Percentiles rank a stretch among this genome's conserved stretches.
Conservation (phyloP, 37 sponge, comb jelly and placozoan species). For the Beroe forskalii region DNA sequence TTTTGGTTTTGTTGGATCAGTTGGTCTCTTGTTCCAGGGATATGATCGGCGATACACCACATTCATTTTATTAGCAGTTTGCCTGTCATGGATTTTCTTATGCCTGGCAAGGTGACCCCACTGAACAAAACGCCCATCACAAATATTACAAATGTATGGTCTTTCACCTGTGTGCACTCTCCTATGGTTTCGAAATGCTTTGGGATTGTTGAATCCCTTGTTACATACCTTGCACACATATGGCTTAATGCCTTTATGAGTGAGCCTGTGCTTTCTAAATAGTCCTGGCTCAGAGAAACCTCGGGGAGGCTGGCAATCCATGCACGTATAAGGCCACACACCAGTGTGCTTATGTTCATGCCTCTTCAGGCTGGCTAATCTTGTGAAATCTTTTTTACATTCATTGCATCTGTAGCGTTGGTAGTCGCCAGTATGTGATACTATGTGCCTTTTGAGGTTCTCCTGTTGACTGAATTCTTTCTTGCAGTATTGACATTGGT, state of each 20-base stretch:
- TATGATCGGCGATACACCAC: background rate
- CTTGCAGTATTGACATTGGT: slow-evolving; percentile 4
- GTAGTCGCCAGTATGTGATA: slow-evolving; percentile 13
- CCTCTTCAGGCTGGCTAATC: background rate
- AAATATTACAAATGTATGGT: slow-evolving; percentile 16
- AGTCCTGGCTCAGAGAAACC: slow-evolving; percentile 54
- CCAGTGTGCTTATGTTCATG: slow-evolving; percentile 42
- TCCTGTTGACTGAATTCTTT: slow-evolving; percentile 54
- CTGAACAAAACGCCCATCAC: background rate
- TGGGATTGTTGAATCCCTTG: slow-evolving; percentile 64
- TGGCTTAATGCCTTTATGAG: slow-evolving; percentile 34
- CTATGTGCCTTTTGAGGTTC: background rate
- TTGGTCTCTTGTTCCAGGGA: background rate
- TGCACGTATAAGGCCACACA: slow-evolving; percentile 7
- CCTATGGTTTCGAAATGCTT: slow-evolving; percentile 51
- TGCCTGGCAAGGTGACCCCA: slow-evolving; percentile 1
- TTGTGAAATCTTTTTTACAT: slow-evolving; percentile 37
- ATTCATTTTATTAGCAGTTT: background rate
- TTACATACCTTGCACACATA: slow-evolving; percentile 24
- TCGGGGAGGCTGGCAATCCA: slow-evolving; percentile 29
- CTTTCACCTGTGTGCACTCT: background rate
- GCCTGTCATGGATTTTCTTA: slow-evolving; percentile 16
- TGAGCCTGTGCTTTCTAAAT: slow-evolving; percentile 21
- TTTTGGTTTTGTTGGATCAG: slow-evolving; percentile 28
- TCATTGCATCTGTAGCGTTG: slow-evolving; percentile 28